phyloP scores from a whole-genome alignment of 2,888 invertebrate species.

The Eurois occulta region DNA sequence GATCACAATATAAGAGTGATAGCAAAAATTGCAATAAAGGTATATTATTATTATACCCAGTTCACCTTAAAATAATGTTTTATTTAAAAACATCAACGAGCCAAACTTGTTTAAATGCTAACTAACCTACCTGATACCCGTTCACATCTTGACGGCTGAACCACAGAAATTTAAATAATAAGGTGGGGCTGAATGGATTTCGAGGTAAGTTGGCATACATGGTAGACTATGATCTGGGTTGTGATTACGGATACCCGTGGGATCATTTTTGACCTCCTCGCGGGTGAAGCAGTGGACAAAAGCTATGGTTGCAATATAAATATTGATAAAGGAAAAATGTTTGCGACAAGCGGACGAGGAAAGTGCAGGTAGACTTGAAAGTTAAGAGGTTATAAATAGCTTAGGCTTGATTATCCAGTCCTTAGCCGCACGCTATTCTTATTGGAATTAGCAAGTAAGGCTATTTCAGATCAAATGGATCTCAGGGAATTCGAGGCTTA shows the following conservation, averaged over 20 bases:
- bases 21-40: background rate
- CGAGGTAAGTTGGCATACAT: background rate
- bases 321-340: background rate
- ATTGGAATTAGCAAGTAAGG: slow-evolving; percentile 4
- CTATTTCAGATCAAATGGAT: slow-evolving; percentile 13
- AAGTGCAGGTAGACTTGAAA: slow-evolving; percentile 16
- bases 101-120: background rate
- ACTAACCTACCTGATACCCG: background rate
- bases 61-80: background rate
- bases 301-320: background rate
- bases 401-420: slow-evolving; percentile 29
- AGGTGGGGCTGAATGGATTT: too few species aligned
- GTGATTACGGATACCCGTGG: background rate
- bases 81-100: background rate
- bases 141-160: background rate
- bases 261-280: background rate
- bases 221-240: background rate
- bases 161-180: too few species aligned
- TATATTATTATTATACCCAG: too few species aligned
- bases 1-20: background rate
- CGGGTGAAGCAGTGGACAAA: background rate
- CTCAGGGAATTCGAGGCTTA: background rate
- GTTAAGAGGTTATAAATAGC: slow-evolving; percentile 33
- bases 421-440: slow-evolving; percentile 4
- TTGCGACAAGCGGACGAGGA: background rate